Conservation (phyloP, 2,888 invertebrate species). For the Lumbricus terrestris region DNA sequence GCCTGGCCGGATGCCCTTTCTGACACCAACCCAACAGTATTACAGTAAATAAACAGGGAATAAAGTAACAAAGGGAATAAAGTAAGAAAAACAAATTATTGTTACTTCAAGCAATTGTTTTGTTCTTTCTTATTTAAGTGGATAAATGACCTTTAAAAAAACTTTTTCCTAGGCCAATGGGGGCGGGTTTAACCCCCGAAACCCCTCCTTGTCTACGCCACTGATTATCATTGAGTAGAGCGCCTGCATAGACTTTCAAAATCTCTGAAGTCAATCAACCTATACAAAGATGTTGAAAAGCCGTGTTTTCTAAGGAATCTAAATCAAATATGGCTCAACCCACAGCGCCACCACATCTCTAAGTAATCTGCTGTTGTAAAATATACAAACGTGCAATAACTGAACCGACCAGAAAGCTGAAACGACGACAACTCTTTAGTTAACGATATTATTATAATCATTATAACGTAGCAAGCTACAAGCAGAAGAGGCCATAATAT, state of each 20-base stretch:
- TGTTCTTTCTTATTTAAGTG: too few species aligned
- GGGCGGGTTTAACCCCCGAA: too few species aligned
- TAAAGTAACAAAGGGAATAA: too few species aligned
- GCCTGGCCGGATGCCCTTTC: too few species aligned
- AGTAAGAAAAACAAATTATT: too few species aligned
- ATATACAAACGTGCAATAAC: neutral
- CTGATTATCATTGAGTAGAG: too few species aligned
- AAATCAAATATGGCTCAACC: neutral
- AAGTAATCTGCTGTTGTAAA: neutral
- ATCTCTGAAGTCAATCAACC: neutral
- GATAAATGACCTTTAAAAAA: too few species aligned
- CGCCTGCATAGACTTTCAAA: neutral
- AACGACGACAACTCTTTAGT: neutral
- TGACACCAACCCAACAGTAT: too few species aligned
- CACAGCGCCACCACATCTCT: neutral
- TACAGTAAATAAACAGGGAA: too few species aligned
- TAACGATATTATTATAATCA: neutral
- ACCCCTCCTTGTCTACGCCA: too few species aligned
- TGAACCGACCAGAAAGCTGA: neutral
- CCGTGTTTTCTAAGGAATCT: neutral
- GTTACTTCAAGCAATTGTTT: too few species aligned
- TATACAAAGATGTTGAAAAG: neutral
- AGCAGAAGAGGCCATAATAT: constrained; percentile 14
- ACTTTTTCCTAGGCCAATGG: too few species aligned
- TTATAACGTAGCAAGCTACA: neutral